Conservation (phyloP, 2,888 invertebrate species). For the Amitus sp. region DNA sequence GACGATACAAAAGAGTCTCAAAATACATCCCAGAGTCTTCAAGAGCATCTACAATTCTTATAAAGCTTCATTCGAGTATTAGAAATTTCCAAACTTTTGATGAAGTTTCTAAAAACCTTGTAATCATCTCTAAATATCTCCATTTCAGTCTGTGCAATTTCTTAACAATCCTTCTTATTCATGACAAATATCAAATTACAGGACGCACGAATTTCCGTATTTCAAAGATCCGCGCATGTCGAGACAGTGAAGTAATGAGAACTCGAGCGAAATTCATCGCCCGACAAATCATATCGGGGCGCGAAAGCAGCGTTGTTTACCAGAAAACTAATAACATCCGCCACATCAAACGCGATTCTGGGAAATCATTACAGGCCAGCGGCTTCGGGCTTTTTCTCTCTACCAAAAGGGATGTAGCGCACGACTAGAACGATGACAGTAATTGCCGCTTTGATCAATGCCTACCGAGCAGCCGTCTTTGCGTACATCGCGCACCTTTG, state of each 20-base stretch:
- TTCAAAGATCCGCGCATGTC: neutral
- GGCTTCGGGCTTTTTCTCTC: slow-evolving; percentile 4
- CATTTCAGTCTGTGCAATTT: too few species aligned
- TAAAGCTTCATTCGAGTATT: too few species aligned
- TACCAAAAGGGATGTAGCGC: slow-evolving; percentile 13
- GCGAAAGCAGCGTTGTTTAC: slow-evolving; percentile 48
- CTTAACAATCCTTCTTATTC: too few species aligned
- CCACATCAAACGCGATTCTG: slow-evolving; percentile 52
- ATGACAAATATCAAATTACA: too few species aligned
- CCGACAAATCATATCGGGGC: slow-evolving; percentile 44
- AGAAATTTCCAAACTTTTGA: too few species aligned
- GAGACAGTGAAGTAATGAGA: neutral
- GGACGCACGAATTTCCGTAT: neutral
- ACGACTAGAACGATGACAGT: slow-evolving; percentile 60
- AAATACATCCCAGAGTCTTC: too few species aligned
- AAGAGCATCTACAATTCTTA: too few species aligned
- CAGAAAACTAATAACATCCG: slow-evolving; percentile 52
- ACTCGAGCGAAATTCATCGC: slow-evolving; percentile 5
- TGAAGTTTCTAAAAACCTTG: too few species aligned
- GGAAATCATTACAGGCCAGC: slow-evolving; percentile 51
- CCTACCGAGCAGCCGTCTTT: slow-evolving; percentile 53
- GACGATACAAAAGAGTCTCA: too few species aligned
- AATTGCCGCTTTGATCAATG: slow-evolving; percentile 64
- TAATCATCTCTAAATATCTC: too few species aligned
- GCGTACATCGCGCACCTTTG: slow-evolving; percentile 43